phyloP scores from a whole-genome alignment of 1,140 invertebrate species.

The Brachionus manjavacas region DNA sequence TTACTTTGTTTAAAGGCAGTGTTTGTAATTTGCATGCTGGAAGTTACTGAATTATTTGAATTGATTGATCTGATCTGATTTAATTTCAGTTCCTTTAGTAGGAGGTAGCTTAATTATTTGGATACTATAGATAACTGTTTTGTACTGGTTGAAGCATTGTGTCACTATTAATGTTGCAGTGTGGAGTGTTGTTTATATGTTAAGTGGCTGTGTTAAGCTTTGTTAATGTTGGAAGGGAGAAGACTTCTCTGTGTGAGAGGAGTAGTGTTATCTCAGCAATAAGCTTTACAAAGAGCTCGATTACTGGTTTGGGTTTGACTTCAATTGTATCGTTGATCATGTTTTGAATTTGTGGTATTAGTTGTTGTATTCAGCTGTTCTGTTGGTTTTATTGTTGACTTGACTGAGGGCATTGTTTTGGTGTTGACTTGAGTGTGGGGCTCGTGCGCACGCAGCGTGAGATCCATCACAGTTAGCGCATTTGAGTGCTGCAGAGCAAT shows the following conservation, averaged over 20 bases:
- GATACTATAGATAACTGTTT: too few relatives aligned
- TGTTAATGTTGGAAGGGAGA: not conserved
- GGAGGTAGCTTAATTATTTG: too few relatives aligned
- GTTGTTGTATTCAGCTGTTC: not conserved
- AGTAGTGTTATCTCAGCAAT: not conserved
- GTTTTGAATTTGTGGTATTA: not conserved
- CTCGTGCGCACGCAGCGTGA: not conserved
- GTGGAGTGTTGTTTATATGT: not conserved
- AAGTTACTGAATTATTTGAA: not conserved
- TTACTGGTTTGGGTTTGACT: not conserved
- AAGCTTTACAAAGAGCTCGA: not conserved
- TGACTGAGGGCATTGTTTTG: not conserved
- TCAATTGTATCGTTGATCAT: not conserved
- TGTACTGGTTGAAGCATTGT: not conserved
- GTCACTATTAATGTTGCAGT: not conserved
- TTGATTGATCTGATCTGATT: too few relatives aligned
- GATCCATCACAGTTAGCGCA: not conserved
- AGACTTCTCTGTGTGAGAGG: not conserved
- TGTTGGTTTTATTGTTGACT: not conserved
- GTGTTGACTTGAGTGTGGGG: not conserved
- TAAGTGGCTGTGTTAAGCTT: not conserved
- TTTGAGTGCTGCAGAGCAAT: not conserved
- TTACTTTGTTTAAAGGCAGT: not conserved
- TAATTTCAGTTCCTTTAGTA: too few relatives aligned
- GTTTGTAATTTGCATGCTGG: not conserved